Evolutionary conservation across 2,888 invertebrate genomes (phyloP), one percentile per base, ranked within the genome.

Genomic region (Ichneumoninae sp.): DNA sequence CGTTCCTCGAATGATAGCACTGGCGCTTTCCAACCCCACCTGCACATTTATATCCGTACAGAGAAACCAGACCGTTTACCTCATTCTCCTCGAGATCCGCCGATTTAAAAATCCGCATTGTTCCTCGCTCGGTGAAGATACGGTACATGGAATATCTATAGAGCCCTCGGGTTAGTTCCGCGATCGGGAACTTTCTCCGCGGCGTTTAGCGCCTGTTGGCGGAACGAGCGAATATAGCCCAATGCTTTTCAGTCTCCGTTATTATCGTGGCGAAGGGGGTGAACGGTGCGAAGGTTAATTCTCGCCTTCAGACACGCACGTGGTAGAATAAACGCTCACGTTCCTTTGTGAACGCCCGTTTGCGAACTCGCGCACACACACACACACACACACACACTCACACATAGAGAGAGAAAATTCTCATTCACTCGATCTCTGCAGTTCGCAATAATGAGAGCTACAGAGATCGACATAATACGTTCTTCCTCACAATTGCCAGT

Each of bases 401-500:
- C 26, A 13, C n/a, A 26, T 19, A 36, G 19, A 8, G 3, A 26
- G 16, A 40, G 44, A 47, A 47, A 79, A 68, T 54, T 66, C 57
- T 36, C 73, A 80, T 80, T 73, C 57, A 54, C 54, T 44, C 50
- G 66, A 52, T 63, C 16, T 16, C 8, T 50, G 60, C 36, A 60
- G 36, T 7, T 65, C 13, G 47, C 19, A 54, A 50, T 71, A 73
- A 73, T 73, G 57, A 44, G 54, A 57, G 57, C 22, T 60, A 19
- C 52, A 19, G 33, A 19, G 78, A 30, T 82, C 81, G 79, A 86
- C 85, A 78, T 68, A 75, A 57, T 26, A 71, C 30, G 65, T 74
- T 74, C 66, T 81, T 69, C 63, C 54, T 68, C 60, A 75, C 65
- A 83, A 83, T 86, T 76, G 73, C 75, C 69, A 57, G 30, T 33